phyloP scores from a whole-genome alignment of 2,797 vertebrate genomes.

The Borostomias antarcticus region DNA sequence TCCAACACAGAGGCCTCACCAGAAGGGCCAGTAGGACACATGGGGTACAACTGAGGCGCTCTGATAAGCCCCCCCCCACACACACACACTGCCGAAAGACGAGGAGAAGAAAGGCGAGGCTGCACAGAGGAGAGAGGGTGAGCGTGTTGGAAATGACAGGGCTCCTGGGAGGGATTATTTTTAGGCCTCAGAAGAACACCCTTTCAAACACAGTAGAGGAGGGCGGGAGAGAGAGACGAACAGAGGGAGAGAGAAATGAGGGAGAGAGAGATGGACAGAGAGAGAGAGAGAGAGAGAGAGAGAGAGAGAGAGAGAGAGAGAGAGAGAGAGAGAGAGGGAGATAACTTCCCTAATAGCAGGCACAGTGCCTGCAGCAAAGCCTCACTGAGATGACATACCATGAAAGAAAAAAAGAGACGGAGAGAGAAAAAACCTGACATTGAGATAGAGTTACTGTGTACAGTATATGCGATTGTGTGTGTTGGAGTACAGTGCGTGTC shows the following conservation, averaged over 20 bases:
- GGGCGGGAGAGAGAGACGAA: background rate
- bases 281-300: background rate
- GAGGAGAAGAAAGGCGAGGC: conserved; percentile 14
- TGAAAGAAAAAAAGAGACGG: background rate
- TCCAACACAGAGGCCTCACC: too few relatives aligned
- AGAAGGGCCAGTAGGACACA: too few relatives aligned
- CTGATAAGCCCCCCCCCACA: conserved; percentile 7
- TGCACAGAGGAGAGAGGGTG: too few relatives aligned
- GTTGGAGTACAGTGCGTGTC: background rate
- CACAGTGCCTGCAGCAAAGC: background rate
- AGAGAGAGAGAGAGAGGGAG: background rate
- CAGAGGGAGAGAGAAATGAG: background rate
- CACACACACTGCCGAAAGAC: conserved; percentile 16
- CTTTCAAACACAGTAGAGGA: conserved; percentile 9
- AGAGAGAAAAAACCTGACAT: background rate
- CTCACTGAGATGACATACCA: background rate
- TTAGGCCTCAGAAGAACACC: background rate
- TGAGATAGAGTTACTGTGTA: too few relatives aligned
- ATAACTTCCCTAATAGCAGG: background rate
- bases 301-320: background rate
- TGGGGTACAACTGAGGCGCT: too few relatives aligned
- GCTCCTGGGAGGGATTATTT: conserved; percentile 8
- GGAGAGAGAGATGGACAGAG: background rate
- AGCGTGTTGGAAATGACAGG: conserved; percentile 8
- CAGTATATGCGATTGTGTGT: background rate